Base-by-base conservation (phyloP, 2,888 invertebrate genomes). In the Ceraclea dissimilis region DNA sequence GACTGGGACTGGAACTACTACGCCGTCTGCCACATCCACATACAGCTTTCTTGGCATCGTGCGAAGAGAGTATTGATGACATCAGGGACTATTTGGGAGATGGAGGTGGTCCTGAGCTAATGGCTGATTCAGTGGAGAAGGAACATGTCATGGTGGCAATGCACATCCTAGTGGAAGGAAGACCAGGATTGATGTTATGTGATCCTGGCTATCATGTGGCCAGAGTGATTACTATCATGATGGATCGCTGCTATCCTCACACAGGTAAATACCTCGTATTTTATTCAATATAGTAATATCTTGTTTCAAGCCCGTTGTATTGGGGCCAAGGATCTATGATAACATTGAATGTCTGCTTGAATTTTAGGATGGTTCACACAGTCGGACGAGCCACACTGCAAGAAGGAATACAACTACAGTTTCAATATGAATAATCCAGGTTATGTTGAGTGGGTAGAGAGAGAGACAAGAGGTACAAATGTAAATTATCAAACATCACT, bases 141-240 rank as follows among this genome's bases (percentile, higher is more conserved):
- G 93, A 93, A 70, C 93, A 93, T 71, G 90, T 91, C 46, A 80
- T 93, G 73, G 85, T 88, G 57, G 87, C 87, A 60, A 78, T 92
- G 68, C 84, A 83, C 64, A 79, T 92, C 59, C 73, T 79, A 63
- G 82, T 93, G 56, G 84, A 81, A 50, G 88, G 85, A 26, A 81
- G 93, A 39, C 72, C 76, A 1, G 93, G 93, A 26, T 77, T 89
- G 51, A 73, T 93, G 74, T 80, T 94, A 19, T 82, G 93, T 43
- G 94, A 94, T 77, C 92, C 93, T 0, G 93, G 93, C 17, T 94
- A 94, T 73, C 93, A 94, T 71, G 87, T 93, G 59, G 86, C 89
- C 44, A 79, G 91, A 60, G 86, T 89, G 56, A 82, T 93, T 60
- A 90, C 92, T 19, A 86, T 93, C 52, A 94, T 93, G 93, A 79